Conservation (phyloP, 2,888 invertebrate genomes). For the Opisthograptis luteolata region DNA sequence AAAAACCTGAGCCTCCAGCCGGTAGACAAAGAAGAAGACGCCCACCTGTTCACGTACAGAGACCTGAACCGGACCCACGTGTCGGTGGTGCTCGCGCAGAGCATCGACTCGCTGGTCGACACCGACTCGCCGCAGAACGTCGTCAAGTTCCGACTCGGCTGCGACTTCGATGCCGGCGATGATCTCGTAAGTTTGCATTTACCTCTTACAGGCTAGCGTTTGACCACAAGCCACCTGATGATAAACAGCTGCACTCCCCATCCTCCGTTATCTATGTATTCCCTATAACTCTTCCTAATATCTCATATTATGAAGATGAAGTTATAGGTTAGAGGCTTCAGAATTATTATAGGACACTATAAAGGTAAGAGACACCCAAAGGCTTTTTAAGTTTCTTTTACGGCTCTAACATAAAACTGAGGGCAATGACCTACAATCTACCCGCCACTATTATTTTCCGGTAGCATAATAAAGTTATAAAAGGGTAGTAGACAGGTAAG, state of each 20-base stretch:
- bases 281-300: too few relatives aligned
- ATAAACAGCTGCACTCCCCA: too few relatives aligned
- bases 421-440: slow-evolving; percentile 16
- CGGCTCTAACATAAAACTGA: slow-evolving; percentile 9
- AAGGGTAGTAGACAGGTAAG: too few relatives aligned
- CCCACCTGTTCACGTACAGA: slow-evolving; percentile 88
- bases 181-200: slow-evolving; percentile 82
- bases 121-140: slow-evolving; percentile 91
- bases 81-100: slow-evolving; percentile 89
- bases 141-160: slow-evolving; percentile 91
- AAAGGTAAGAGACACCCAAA: not conserved
- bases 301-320: too few relatives aligned
- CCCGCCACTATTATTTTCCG: too few relatives aligned
- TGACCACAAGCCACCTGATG: too few relatives aligned
- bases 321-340: too few relatives aligned
- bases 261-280: too few relatives aligned
- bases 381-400: slow-evolving; percentile 16
- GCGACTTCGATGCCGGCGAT: slow-evolving; percentile 87
- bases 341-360: not conserved
- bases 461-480: too few relatives aligned
- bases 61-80: slow-evolving; percentile 91
- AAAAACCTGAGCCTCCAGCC: slow-evolving; percentile 88
- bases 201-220: not conserved
- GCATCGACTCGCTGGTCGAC: slow-evolving; percentile 92
- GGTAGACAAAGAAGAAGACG: slow-evolving; percentile 89